Base-by-base conservation (phyloP, 2,113 vertebrate species). In the Melanocharis versteri region DNA sequence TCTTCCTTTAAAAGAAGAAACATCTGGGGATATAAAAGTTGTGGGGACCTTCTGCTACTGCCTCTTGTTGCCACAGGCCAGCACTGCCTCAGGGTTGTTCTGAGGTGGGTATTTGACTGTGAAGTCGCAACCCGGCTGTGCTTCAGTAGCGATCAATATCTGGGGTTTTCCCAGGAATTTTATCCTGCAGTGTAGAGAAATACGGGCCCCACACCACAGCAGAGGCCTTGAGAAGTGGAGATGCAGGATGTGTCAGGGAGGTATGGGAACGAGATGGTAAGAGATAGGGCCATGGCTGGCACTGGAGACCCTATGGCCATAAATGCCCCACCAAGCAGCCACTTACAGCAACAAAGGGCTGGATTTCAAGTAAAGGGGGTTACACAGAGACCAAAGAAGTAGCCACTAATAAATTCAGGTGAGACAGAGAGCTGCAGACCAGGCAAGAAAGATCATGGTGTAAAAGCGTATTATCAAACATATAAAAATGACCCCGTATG, bases 181-280 rank as follows among this genome's bases (percentile, higher is more conserved):
- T 26, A 26, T 66, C 26, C 21, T 56, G 18, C 6, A n/a, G 14
- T 9, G 6, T 7, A 57, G n/a, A 73, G 39, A 82, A 88, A 54
- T 26, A 68, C 1, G 7, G 20, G 39, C 10, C 23, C 13, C n/a
- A 42, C 31, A 22, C 0, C 53, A 42, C 16, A 77, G 15, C 23
- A 64, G 24, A 76, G 54, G 14, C 10, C 28, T 39, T 64, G 30
- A 23, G 50, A 72, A 72, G 20, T 9, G 33, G 13, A 53, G 13
- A 26, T 9, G 11, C 4, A 54, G 42, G 26, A 64, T 50, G 11
- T 1, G 4, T 33, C 1, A 0, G 10, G 1, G 8, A 1, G 4
- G 2, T 20, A 16, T 2, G 1, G 48, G 30, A 58, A 72, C 21
- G 13, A 18, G 13, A 48, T 6, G 2, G 10, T 24, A 53, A 48